Conservation (phyloP, 2,113 vertebrate genomes). For the Brachyistius frenatus region DNA sequence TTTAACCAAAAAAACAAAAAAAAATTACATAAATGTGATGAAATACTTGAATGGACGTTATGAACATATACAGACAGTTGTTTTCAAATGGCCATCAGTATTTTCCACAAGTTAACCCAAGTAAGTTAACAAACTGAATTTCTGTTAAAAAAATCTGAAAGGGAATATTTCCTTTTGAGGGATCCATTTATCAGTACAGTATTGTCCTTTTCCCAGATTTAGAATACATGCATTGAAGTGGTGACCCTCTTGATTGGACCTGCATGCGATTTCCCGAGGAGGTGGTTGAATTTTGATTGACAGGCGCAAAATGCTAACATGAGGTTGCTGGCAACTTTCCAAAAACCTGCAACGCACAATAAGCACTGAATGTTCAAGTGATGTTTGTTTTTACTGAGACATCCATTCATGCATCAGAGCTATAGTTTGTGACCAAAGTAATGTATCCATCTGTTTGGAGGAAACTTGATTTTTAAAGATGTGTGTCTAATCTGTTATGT, state of each 20-base stretch:
- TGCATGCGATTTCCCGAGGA: constrained; percentile 19
- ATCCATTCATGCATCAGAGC: constrained; percentile 26
- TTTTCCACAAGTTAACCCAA: constrained; percentile 55
- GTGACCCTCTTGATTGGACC: constrained; percentile 3
- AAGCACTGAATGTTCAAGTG: constrained; percentile 22
- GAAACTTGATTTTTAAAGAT: constrained; percentile 20
- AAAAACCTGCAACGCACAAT: constrained; percentile 34
- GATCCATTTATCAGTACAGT: constrained; percentile 15
- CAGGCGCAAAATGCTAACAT: constrained; percentile 5
- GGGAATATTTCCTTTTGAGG: constrained; percentile 42
- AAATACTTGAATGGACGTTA: constrained; percentile 57
- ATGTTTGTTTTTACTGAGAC: constrained; percentile 9
- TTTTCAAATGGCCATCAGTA: constrained; percentile 48
- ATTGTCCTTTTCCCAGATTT: constrained; percentile 13
- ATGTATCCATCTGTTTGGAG: constrained; percentile 61
- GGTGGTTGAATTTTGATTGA: constrained; percentile 13
- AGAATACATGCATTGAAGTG: constrained; percentile 30
- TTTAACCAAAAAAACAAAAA: constrained; percentile 19
- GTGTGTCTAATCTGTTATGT: constrained; percentile 51
- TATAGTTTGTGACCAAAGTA: constrained; percentile 77
- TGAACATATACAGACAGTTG: constrained; percentile 41
- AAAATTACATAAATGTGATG: constrained; percentile 1
- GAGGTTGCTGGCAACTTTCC: constrained; percentile 60
- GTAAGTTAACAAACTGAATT: background rate
- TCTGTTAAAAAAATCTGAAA: constrained; percentile 25